These are phyloP conservation scores for Synergus laeviventris DNA, from an alignment of 2,888 invertebrate genomes.

Conservation along the genomic window DNA sequence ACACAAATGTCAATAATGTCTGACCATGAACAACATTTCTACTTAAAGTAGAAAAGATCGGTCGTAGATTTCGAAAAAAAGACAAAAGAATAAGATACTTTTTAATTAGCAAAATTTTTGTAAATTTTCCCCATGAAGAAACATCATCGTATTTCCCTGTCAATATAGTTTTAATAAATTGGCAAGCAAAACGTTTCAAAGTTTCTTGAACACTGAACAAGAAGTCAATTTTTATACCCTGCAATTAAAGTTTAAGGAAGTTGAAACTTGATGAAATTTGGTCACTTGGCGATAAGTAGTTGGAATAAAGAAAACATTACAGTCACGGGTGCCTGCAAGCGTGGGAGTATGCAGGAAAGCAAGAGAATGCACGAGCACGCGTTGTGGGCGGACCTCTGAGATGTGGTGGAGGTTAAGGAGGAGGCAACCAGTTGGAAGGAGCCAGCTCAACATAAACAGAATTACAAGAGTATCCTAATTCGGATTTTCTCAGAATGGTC, in stretches of 20 bases:
- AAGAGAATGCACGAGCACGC: constrained; percentile 51
- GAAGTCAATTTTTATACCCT: too few species aligned
- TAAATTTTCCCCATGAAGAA: too few species aligned
- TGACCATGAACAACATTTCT: not conserved
- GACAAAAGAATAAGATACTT: too few species aligned
- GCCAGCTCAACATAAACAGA: constrained; percentile 63
- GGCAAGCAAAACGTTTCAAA: too few species aligned
- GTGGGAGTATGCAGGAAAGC: constrained; percentile 49
- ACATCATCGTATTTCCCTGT: too few species aligned
- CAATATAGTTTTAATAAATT: too few species aligned
- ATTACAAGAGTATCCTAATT: constrained; percentile 42
- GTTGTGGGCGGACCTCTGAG: constrained; percentile 72
- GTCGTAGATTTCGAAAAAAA: too few species aligned
- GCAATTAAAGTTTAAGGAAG: too few species aligned
- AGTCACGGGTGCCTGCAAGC: constrained; percentile 5
- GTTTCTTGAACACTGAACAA: too few species aligned
- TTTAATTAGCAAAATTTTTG: too few species aligned
- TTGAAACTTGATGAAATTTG: not conserved
- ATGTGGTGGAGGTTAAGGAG: constrained; percentile 74
- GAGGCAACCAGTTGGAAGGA: constrained; percentile 68
- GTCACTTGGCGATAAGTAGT: not conserved
- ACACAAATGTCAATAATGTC: not conserved
- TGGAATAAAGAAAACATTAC: not conserved
- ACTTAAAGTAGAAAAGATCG: constrained; percentile 5
- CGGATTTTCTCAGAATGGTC: not conserved